Evolutionary conservation across 2,888 invertebrate genomes (phyloP).

Genomic region (Chaetogeoica ovagalla): DNA sequence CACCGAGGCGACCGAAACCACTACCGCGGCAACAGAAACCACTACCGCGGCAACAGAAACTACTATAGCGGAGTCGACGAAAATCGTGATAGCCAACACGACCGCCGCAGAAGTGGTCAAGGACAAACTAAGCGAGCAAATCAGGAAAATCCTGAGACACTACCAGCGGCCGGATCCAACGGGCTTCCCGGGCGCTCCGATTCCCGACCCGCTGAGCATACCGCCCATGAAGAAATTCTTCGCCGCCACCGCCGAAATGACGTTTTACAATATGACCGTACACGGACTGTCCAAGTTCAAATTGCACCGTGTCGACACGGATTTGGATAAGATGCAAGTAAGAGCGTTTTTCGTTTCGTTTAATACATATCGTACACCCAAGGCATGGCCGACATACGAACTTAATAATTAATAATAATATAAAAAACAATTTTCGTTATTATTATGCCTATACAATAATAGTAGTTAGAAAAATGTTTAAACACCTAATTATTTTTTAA

Average conservation of each 20-base stretch:
- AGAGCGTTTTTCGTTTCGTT: conserved; percentile 44
- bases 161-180: conserved; percentile 79
- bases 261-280: conserved; percentile 72
- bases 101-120: conserved; percentile 44
- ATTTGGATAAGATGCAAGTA: conserved; percentile 77
- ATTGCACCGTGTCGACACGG: conserved; percentile 71
- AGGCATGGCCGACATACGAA: too few species aligned
- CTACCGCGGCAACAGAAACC: not conserved
- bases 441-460: too few species aligned
- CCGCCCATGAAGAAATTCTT: conserved; percentile 76
- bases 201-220: conserved; percentile 79
- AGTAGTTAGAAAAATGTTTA: too few species aligned
- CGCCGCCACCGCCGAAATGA: conserved; percentile 70
- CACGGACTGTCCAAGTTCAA: conserved; percentile 79
- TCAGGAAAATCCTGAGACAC: conserved; percentile 73
- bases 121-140: conserved; percentile 72
- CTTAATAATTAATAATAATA: too few species aligned
- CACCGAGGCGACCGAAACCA: not conserved
- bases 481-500: too few species aligned
- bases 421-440: too few species aligned
- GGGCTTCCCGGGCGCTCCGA: conserved; percentile 76
- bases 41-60: not conserved
- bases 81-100: not conserved
- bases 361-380: not conserved
- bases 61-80: not conserved